A percentile compares a stretch with the other conserved stretches of the same genome.
These are phyloP conservation scores for Hipparchia sbordonii DNA, from an alignment of 2,888 invertebrate genomes.

Conservation along the genomic window DNA sequence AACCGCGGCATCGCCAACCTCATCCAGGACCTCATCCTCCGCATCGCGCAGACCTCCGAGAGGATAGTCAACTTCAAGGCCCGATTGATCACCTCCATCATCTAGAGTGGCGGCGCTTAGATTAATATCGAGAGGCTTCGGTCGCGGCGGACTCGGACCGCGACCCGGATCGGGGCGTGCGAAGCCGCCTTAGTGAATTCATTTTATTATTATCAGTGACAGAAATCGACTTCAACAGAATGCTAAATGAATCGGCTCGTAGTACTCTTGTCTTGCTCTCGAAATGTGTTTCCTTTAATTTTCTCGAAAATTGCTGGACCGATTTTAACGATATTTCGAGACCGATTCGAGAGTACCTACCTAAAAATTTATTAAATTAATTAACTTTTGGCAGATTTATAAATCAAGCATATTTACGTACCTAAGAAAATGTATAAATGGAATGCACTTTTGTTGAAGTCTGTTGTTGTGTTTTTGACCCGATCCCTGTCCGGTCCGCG, in stretches of 20 bases:
- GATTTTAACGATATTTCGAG: background rate
- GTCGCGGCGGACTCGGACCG: conserved; percentile 32
- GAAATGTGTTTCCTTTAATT: background rate
- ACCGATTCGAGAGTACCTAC: background rate
- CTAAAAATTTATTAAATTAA: background rate
- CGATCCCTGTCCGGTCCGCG: conserved; percentile 30
- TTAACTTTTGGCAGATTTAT: background rate
- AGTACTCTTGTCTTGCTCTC: background rate
- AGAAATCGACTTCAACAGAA: background rate
- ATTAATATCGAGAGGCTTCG: conserved; percentile 53
- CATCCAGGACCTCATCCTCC: conserved; percentile 93
- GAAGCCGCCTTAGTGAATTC: conserved; percentile 1
- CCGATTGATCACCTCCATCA: conserved; percentile 93
- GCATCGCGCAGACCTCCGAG: conserved; percentile 94
- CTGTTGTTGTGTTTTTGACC: background rate
- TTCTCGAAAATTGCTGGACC: background rate
- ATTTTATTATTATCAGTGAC: background rate
- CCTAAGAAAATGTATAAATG: background rate
- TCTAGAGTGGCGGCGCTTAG: conserved; percentile 83
- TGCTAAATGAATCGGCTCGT: too few species aligned
- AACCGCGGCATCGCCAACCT: conserved; percentile 94
- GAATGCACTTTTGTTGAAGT: background rate
- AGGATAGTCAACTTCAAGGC: conserved; percentile 97
- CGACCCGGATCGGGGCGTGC: conserved; percentile 26
- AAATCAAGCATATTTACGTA: background rate